Conservation (phyloP, 2,113 vertebrate genomes). For the Platycercus adscitus region DNA sequence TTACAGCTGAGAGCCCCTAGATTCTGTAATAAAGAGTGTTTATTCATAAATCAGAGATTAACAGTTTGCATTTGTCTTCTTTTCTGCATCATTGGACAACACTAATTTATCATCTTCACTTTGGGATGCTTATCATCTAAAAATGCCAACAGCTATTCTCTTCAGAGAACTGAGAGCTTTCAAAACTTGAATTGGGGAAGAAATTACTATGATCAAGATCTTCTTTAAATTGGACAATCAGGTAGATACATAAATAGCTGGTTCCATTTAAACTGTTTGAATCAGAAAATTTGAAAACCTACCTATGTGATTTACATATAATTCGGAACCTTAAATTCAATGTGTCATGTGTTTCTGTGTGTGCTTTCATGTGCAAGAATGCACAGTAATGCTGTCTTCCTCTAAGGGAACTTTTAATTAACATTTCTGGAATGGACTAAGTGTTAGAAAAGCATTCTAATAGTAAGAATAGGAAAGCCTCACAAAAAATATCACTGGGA, state of each 20-base stretch:
- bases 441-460: conserved; percentile 19
- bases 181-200: not conserved
- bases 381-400: not conserved
- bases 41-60: conserved; percentile 36
- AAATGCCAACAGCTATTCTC: conserved; percentile 31
- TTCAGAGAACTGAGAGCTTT: conserved; percentile 31
- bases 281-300: not conserved
- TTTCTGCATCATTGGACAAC: conserved; percentile 29
- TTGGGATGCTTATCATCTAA: conserved; percentile 35
- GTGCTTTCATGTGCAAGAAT: not conserved
- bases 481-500: conserved; percentile 7
- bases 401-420: conserved; percentile 26
- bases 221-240: not conserved
- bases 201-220: conserved; percentile 13
- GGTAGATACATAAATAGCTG: not conserved
- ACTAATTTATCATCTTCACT: conserved; percentile 49
- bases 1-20: not conserved
- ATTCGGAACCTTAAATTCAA: not conserved
- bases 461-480: conserved; percentile 31
- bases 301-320: not conserved
- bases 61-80: not conserved
- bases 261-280: not conserved
- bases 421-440: conserved; percentile 27
- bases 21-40: not conserved
- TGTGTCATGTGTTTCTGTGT: not conserved